Evolutionary conservation across 2,797 vertebrate genomes (phyloP), one percentile per base, ranked within the genome.

Genomic region (Oreortyx pictus): DNA sequence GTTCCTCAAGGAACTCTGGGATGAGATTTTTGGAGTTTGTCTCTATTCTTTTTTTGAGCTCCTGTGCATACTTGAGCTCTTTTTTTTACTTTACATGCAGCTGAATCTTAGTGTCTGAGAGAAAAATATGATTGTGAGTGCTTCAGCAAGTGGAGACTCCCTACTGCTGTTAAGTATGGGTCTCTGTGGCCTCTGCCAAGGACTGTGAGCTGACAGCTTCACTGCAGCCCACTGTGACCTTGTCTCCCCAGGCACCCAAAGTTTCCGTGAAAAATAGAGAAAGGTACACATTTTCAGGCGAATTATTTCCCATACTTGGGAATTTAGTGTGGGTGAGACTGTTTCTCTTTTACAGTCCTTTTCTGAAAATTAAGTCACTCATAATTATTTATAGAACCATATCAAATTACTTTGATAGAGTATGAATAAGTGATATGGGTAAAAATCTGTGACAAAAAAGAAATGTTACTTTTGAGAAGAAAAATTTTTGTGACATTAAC

Each of bases 261-360:
- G 76, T 88, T 96, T 89, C 70, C n/a, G 33, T 33, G 9, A 4
- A 33, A 52, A 44, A 68, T 67, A 61, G 25, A 62, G 27, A 66
- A 41, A 67, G 61, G 8, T 54, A 19, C 8, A 71, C 23, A 56
- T 70, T 68, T 90, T 90, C 29, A 87, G 62, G 44, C 29, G 87
- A 82, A 94, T 88, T 76, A 66, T 37, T 92, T 94, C 92, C 68
- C 17, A 39, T 52, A 9, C 93, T 59, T 71, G 75, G 65, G 72
- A 93, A 61, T 84, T 47, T 20, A 86, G 71, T 90, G 92, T 94
- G 71, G 83, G 90, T 90, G 77, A 92, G 89, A 78, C 75, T 81
- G 59, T 67, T 59, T 59, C 39, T 65, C 60, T 86, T 78, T 79
- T 82, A 62, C 24, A 78, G 88, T 74, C 60, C 57, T 73, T 33